phyloP scores from a whole-genome alignment of 1,140 invertebrate genomes.

The Meteorus sp. region DNA sequence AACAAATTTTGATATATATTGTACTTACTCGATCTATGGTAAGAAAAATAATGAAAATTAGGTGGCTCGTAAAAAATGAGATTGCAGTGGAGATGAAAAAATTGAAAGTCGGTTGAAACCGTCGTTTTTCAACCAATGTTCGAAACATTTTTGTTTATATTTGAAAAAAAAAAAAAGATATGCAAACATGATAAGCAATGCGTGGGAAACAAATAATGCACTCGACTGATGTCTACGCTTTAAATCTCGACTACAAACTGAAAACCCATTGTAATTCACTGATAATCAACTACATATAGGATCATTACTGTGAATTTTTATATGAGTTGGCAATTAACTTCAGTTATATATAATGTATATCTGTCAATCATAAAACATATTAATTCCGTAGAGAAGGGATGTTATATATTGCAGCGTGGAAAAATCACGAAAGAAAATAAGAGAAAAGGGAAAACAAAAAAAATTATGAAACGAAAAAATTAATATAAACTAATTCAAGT shows the following conservation, averaged over 20 bases:
- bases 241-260: constrained; percentile 16
- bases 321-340: too few relatives aligned
- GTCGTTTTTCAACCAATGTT: neutral
- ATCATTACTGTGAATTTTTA: neutral
- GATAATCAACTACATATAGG: neutral
- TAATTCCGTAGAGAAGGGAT: neutral
- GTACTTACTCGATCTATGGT: constrained; percentile 20
- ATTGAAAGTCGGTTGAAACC: neutral
- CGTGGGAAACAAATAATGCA: too few relatives aligned
- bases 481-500: neutral
- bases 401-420: neutral
- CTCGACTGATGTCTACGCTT: constrained; percentile 32
- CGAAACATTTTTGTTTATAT: constrained; percentile 18
- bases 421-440: too few relatives aligned
- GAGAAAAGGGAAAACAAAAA: neutral
- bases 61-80: constrained; percentile 1
- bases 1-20: constrained; percentile 13
- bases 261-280: neutral
- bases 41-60: constrained; percentile 14
- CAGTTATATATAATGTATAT: neutral
- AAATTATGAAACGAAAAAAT: neutral
- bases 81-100: neutral
- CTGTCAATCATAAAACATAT: neutral
- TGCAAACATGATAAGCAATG: constrained; percentile 10
- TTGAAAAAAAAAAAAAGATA: constrained; percentile 13